phyloP scores from a whole-genome alignment of 2,113 vertebrate species.

The Oreamnos americanus region DNA sequence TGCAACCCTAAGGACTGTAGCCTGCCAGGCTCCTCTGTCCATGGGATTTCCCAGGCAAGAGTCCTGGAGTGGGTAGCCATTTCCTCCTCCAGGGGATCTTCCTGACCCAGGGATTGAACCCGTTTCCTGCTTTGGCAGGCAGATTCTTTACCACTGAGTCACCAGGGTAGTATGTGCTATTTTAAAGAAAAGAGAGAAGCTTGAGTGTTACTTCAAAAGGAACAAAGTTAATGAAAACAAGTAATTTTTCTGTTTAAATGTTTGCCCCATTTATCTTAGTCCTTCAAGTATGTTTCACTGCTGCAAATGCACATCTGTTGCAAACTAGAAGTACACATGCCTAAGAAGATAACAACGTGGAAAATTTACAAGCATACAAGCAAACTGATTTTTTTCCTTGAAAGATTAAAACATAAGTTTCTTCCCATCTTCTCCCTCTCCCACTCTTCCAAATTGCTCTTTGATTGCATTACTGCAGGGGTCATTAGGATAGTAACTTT shows the following conservation, averaged over 20 bases:
- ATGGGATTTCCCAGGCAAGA: neutral
- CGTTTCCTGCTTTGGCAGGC: neutral
- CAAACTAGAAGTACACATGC: neutral
- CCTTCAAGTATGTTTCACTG: neutral
- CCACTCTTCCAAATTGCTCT: neutral
- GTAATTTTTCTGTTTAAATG: neutral
- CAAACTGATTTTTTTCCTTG: neutral
- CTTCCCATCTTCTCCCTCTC: neutral
- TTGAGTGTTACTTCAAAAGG: neutral
- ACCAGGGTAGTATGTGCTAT: neutral
- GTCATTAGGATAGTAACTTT: neutral
- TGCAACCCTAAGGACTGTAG: neutral
- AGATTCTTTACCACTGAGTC: neutral
- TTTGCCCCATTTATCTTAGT: neutral
- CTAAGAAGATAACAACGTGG: neutral
- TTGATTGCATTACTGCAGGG: neutral
- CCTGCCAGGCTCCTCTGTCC: neutral
- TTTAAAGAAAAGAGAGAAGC: neutral
- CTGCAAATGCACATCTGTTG: neutral
- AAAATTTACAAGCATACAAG: neutral
- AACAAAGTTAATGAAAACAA: conserved; percentile 13
- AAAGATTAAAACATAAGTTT: neutral
- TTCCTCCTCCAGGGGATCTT: neutral
- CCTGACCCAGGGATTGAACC: neutral
- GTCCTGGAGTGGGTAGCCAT: neutral